These are phyloP conservation scores for Lagopus leucura DNA, from an alignment of 2,113 vertebrate species.

Conservation along the genomic window DNA sequence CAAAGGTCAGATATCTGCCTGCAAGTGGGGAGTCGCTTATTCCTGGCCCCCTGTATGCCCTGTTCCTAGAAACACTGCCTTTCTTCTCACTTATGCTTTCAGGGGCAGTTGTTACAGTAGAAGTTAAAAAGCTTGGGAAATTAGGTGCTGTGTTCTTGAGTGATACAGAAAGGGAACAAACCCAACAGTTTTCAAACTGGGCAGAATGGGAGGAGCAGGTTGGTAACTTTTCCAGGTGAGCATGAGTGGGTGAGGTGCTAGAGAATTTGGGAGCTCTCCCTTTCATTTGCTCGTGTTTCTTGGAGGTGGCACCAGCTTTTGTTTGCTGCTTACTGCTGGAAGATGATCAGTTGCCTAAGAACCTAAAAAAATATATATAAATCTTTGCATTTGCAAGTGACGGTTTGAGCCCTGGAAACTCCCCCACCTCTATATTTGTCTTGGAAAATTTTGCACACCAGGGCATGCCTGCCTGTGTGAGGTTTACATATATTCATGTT, in stretches of 20 bases:
- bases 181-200: background rate
- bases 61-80: background rate
- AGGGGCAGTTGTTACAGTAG: background rate
- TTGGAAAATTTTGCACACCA: background rate
- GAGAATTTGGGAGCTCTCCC: background rate
- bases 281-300: accelerated
- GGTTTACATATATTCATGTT: background rate
- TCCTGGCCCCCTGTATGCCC: accelerated
- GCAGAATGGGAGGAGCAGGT: background rate
- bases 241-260: background rate
- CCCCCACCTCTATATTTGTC: accelerated
- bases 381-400: background rate
- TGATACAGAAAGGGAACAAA: background rate
- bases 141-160: background rate
- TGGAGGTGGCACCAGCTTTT: background rate
- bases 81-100: background rate
- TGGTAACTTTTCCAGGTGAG: background rate
- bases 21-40: background rate
- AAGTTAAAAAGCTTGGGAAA: background rate
- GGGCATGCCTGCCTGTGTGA: background rate
- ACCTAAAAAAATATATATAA: background rate
- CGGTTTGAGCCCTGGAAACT: background rate
- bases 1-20: background rate
- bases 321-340: background rate
- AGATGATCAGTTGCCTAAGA: background rate